Base-by-base conservation (phyloP, 2,113 vertebrate species). In the Aegotheles bennettii region DNA sequence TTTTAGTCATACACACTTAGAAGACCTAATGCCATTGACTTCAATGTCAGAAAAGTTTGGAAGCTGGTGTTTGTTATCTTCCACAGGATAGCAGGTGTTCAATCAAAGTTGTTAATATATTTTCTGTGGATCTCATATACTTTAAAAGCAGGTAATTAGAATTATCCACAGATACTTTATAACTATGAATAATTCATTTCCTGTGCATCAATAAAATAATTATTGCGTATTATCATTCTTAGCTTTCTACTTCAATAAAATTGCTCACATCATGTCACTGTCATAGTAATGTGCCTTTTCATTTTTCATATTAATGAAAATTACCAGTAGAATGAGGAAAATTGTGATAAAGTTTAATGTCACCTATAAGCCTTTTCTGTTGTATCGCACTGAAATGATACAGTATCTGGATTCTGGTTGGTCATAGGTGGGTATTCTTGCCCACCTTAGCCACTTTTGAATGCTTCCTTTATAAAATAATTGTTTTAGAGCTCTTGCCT, bases 61-160 rank as follows among this genome's bases (percentile, higher is more conserved):
- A 83, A 76, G 78, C 78, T 87, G 65, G 57, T 71, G 80, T 60
- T 84, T 97, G 57, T 83, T 95, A 64, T 71, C 84, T 73, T 94
- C 56, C 78, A 87, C 76, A 74, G 77, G 95, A 95, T 91, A 97
- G 94, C 97, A 98, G 97, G 97, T 97, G 97, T 97, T 97, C 97
- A 96, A 96, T 97, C 95, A 97, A 97, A 97, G 95, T 94, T 94
- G 94, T 93, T 98, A 97, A 98, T 97, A 82, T 95, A 97, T 97
- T 98, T 98, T 98, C 94, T 94, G 94, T 96, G 91, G 96, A 92
- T 97, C 94, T 98, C 95, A 90, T 96, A 97, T 96, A 89, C 89
- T 97, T 98, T 98, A 98, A 98, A 97, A 97, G 95, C 93, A 97
- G 97, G 95, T 97, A 98, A 98, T 98, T 98, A 98, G 96, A 97